Conservation (phyloP, 2,113 vertebrate species). For the Tautogolabrus adspersus region DNA sequence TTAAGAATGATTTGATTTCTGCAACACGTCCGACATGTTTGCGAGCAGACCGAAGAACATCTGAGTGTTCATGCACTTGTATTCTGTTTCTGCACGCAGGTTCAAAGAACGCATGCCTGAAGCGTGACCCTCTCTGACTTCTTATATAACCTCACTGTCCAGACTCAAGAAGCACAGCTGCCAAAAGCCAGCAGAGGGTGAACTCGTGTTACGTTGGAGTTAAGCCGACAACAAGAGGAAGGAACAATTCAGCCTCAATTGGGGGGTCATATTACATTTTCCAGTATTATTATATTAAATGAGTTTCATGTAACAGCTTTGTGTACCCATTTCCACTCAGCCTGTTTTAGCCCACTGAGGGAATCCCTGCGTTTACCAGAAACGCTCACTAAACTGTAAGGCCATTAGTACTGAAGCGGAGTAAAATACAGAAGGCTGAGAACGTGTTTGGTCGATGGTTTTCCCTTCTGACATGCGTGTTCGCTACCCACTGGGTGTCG, state of each 20-base stretch:
- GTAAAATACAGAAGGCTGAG: neutral
- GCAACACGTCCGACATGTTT: neutral
- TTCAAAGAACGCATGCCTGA: neutral
- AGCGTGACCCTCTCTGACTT: neutral
- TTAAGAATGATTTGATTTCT: neutral
- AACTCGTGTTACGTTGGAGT: slow-evolving; percentile 20
- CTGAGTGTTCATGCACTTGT: neutral
- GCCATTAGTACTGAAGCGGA: slow-evolving; percentile 1
- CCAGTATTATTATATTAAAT: neutral
- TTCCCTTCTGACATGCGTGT: neutral
- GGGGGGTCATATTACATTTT: slow-evolving; percentile 11
- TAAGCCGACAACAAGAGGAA: slow-evolving; percentile 22
- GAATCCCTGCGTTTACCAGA: neutral
- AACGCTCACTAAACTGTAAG: neutral
- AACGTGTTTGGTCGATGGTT: slow-evolving; percentile 10
- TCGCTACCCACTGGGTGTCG: slow-evolving; percentile 1
- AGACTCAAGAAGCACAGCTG: slow-evolving; percentile 10
- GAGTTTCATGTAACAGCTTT: neutral
- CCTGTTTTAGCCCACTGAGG: neutral
- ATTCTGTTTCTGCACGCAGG: slow-evolving; percentile 3
- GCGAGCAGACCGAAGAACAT: neutral
- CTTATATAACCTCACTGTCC: neutral
- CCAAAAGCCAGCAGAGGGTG: slow-evolving; percentile 32
- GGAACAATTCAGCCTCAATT: neutral
- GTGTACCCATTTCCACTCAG: neutral